Conservation (phyloP, 2,113 vertebrate genomes). For the Sitta europaea region DNA sequence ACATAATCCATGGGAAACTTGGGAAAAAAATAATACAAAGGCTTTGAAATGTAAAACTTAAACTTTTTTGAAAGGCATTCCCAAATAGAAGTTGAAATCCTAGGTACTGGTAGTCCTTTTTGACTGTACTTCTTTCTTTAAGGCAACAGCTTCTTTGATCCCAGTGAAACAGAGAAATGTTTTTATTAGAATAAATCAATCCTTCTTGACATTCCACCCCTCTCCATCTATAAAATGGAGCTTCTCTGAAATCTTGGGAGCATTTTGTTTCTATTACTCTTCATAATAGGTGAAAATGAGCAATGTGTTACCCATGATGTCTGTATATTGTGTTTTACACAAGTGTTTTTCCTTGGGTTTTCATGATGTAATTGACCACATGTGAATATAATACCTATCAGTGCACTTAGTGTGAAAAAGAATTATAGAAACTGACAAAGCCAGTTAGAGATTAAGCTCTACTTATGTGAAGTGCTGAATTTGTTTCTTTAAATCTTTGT, state of each 20-base stretch:
- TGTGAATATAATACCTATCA: neutral
- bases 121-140: neutral
- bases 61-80: constrained; percentile 15
- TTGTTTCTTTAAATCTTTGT: neutral
- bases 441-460: neutral
- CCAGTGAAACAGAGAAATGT: neutral
- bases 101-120: neutral
- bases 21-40: neutral
- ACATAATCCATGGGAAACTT: constrained; percentile 26
- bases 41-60: constrained; percentile 68
- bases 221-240: neutral
- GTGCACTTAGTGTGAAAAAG: neutral
- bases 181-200: neutral
- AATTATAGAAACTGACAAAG: neutral
- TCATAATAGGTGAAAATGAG: neutral
- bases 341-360: neutral
- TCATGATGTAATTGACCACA: neutral
- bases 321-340: neutral
- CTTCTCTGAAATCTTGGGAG: neutral
- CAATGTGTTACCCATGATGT: neutral
- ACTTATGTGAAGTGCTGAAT: neutral
- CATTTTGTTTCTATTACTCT: neutral
- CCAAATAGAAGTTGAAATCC: neutral
- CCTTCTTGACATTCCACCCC: neutral
- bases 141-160: neutral